Evolutionary conservation across 2,888 invertebrate species (phyloP).

Genomic region (Drosophila austrosaltans): DNA sequence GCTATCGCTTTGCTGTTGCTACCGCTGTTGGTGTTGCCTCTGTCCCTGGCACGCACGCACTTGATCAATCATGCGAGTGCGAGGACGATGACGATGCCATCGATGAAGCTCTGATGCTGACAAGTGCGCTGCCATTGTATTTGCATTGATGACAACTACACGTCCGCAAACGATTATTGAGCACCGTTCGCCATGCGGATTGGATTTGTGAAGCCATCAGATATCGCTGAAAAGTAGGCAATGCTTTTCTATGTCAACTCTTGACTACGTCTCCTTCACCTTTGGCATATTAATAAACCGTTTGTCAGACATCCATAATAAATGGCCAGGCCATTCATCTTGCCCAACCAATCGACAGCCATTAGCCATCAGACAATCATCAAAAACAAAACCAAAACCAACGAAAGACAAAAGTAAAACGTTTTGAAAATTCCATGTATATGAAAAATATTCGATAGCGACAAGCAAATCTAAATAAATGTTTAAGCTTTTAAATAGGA

Average conservation of each 20-base stretch:
- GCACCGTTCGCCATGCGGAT: constrained; percentile 56
- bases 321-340: constrained; percentile 68
- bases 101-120: constrained; percentile 46
- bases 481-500: constrained; percentile 74
- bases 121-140: constrained; percentile 65
- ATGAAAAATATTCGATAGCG: constrained; percentile 50
- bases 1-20: not conserved
- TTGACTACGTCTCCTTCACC: constrained; percentile 38
- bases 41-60: constrained; percentile 72
- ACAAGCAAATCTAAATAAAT: constrained; percentile 71
- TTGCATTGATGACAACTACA: constrained; percentile 76
- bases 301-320: constrained; percentile 67
- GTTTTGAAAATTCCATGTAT: constrained; percentile 36
- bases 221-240: constrained; percentile 59
- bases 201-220: constrained; percentile 35
- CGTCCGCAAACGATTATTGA: constrained; percentile 74
- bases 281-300: constrained; percentile 72
- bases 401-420: not conserved
- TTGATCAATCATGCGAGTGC: constrained; percentile 74
- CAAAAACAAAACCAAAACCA: constrained; percentile 36
- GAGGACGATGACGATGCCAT: constrained; percentile 47
- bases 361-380: constrained; percentile 58
- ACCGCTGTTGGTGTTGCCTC: constrained; percentile 42
- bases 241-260: constrained; percentile 29
- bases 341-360: constrained; percentile 61